Base-by-base conservation (phyloP, 2,797 vertebrate species). In the Xerus rutilus region DNA sequence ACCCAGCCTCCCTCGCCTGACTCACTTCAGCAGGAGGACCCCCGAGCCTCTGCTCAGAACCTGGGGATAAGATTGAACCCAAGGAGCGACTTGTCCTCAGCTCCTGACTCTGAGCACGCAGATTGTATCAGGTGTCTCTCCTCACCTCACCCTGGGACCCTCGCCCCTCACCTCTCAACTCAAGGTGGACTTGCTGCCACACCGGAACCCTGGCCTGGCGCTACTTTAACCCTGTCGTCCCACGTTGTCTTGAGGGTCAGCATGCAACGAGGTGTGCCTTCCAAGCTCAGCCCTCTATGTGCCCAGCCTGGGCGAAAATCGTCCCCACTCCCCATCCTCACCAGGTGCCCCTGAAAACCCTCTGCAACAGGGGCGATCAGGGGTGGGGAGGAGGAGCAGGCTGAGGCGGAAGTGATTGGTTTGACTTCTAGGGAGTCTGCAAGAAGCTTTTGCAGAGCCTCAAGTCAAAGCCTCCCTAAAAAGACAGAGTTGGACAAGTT, bases 151-250 rank as follows among this genome's bases (percentile, higher is more conserved):
- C 32, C 20, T 2, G 1, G 35, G 65, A 23, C 0, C 13, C n/a
- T 47, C 43, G 0, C 10, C 4, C 15, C 23, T 62, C 15, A 23
- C 57, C n/a, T 25, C 2, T 0, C 45, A n/a, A 9, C 7, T 20
- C 30, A 69, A 25, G 64, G 49, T n/a, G 57, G n/a, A 52, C 78
- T 21, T 62, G 30, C 47, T 9, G 5, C 45, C 43, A 5, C 18
- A 28, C 67, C n/a, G 8, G 64, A 86, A 89, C 15, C 39, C 39
- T 30, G 70, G 64, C 28, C 76, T 59, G 39, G 28, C 57, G 39
- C 25, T 7, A 10, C 25, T 28, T 35, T 20, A 87, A 82, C n/a
- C 43, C 7, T 23, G 23, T 49, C 28, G 23, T 49, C 28, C 62
- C n/a, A 25, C 35, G 54, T 30, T 23, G 57, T 85, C 49, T 57